A percentile compares a stretch with the other conserved stretches of the same genome.
phyloP scores from a whole-genome alignment of 2,797 vertebrate genomes.

The Oryzias dopingdopingensis region DNA sequence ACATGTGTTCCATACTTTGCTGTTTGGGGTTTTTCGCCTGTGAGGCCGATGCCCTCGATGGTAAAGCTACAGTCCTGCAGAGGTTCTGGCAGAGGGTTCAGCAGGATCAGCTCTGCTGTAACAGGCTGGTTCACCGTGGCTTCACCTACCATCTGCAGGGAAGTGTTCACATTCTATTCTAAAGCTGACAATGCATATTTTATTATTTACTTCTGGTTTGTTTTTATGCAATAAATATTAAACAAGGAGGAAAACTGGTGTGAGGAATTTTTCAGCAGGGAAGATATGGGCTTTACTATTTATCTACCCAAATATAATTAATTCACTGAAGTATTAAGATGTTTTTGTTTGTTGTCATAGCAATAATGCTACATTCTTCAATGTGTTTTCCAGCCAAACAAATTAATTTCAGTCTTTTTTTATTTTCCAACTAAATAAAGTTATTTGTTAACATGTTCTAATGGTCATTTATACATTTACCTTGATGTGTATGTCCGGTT shows the following conservation, averaged over 20 bases:
- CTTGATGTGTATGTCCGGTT: conserved; percentile 82
- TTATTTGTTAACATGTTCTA: neutral
- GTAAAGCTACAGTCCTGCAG: conserved; percentile 79
- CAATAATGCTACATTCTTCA: too few relatives aligned
- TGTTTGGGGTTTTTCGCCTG: conserved; percentile 46
- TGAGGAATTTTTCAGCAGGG: too few relatives aligned
- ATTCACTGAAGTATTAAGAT: too few relatives aligned
- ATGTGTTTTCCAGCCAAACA: too few relatives aligned
- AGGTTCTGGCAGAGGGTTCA: conserved; percentile 76
- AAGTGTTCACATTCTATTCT: neutral
- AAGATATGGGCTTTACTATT: too few relatives aligned
- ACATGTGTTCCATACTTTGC: conserved; percentile 40
- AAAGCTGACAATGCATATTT: too few relatives aligned
- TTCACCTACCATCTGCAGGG: conserved; percentile 79
- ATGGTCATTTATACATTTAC: conserved; percentile 53
- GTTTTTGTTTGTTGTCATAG: too few relatives aligned
- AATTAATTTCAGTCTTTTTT: neutral
- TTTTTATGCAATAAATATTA: too few relatives aligned
- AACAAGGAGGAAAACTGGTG: too few relatives aligned
- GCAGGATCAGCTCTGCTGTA: conserved; percentile 75
- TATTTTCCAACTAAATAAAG: neutral
- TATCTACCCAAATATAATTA: too few relatives aligned
- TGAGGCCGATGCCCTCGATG: conserved; percentile 80
- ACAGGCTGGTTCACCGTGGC: conserved; percentile 75
- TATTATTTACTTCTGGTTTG: too few relatives aligned